phyloP scores from a whole-genome alignment of 2,113 vertebrate genomes.

The Orcinus orca region DNA sequence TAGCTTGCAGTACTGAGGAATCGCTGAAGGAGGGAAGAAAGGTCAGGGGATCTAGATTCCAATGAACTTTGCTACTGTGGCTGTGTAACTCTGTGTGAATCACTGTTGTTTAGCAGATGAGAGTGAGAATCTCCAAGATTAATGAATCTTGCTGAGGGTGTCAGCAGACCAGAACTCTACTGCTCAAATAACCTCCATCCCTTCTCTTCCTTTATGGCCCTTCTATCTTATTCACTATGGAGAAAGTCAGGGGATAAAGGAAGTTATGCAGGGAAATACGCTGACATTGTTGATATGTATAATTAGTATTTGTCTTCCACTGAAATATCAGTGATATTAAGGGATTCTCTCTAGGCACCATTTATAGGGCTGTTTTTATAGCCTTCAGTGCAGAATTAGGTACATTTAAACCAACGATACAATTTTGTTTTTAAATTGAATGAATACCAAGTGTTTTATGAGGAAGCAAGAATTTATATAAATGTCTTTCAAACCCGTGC shows the following conservation, averaged over 20 bases:
- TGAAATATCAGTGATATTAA: not conserved
- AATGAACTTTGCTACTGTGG: slow-evolving; percentile 72
- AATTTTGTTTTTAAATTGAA: slow-evolving; percentile 48
- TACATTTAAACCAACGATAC: slow-evolving; percentile 15
- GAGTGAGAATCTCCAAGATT: slow-evolving; percentile 67
- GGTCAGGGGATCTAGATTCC: slow-evolving; percentile 73
- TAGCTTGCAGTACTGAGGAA: slow-evolving; percentile 50
- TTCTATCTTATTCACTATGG: not conserved
- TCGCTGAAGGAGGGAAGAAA: slow-evolving; percentile 73
- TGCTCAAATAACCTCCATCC: slow-evolving; percentile 47
- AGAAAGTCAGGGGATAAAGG: not conserved
- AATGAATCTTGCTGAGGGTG: slow-evolving; percentile 71
- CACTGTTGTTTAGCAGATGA: slow-evolving; percentile 74
- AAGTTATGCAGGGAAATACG: not conserved
- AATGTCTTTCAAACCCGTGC: not conserved
- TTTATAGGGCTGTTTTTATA: not conserved
- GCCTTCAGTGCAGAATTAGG: not conserved
- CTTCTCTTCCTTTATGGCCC: not conserved
- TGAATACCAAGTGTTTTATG: not conserved
- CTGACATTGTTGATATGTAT: not conserved
- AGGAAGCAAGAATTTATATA: not conserved
- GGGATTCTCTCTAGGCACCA: not conserved
- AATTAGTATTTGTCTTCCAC: not conserved
- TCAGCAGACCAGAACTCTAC: slow-evolving; percentile 63
- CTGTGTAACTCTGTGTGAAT: slow-evolving; percentile 70